Evolutionary conservation across 2,113 vertebrate genomes (phyloP), one percentile per base, ranked within the genome.

Genomic region (Corydoras maculifer): DNA sequence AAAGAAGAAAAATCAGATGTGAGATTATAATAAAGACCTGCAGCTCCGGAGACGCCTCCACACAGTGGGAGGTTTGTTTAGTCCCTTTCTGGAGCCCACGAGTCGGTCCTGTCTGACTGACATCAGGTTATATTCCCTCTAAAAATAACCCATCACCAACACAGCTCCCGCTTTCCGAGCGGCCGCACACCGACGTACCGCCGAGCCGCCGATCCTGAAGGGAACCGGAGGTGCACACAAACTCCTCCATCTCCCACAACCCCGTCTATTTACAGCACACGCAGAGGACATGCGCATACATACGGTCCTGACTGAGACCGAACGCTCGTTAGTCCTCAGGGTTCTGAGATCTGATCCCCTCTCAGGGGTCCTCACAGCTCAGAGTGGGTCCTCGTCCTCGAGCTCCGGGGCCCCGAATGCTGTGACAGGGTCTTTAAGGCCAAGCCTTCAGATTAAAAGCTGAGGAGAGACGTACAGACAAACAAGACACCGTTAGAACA

Each of bases 61-160:
- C 59, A 53, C 68, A 60, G 68, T 53, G 59, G 25, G 25, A 14
- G 12, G 14, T 11, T 70, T 70, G 48, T 62, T 25, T 60, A 70
- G 29, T 70, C 49, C 49, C 62, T 62, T 70, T 62, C 58, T 70
- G 49, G 29, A 68, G 58, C 58, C 66, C 66, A 70, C 59, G 62
- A 70, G 59, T 55, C 58, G 48, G 31, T 29, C 50, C 50, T 70
- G 14, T 70, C 51, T 29, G 59, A 70, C 69, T 61, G 58, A 70
- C 68, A 70, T 25, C 48, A 62, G 58, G 69, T 68, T 68, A 54
- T 70, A 18, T 70, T 10, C 49, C 53, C 49, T 31, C 59, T 70
- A 62, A 62, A 70, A 70, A 70, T 70, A 70, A 70, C 62, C 32
- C 59, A 62, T 70, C 29, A 62, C n/a, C 58, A 70, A 70, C 18